Base-by-base conservation (phyloP, 1,140 invertebrate species). In the Homarus americanus region DNA sequence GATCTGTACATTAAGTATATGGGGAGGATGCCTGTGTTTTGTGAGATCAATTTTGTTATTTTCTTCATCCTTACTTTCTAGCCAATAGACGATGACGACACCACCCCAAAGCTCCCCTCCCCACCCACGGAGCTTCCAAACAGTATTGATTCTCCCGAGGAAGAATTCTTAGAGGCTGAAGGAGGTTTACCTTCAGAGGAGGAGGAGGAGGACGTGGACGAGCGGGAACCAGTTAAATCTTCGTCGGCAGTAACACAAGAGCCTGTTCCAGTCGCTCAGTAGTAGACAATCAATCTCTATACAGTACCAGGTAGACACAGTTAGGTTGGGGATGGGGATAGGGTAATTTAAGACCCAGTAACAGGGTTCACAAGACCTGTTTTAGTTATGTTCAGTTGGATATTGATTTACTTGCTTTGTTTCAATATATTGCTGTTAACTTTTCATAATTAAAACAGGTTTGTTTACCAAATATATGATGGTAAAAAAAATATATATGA, bases 131-230 rank as follows among this genome's bases (percentile, higher is more conserved):
- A 92, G 38, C 91, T 86, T 34, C 86, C 86, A 63, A 92, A 82
- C 66, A 92, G 91, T 66, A 88, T 92, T 66, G 91, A 92, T 69
- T 92, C 91, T 34, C 91, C 91, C 5, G 91, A 92, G 41, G 91
- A 92, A 28, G 91, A 92, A 80, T 92, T 92, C 49, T 24, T 92
- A 44, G 91, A 92, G 76, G 91, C 91, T 32, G 49, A 88, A 34
- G 85, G 80, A 38, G 91, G 73, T 17, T 78, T 80, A 36, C 86
- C 80, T 49, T 83, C 86, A 28, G 80, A 87, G 24, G 86, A 92
- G 63, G 91, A 92, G 24, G 79, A 91, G n/a, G 78, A 72, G 34
- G 72, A 44, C 20, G 91, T 85, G 15, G 91, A 85, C 34, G 82
- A 69, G 36, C 86, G 34, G 53, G 80, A 75, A 49, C 28, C 83